phyloP scores from a whole-genome alignment of 2,113 vertebrate species.

The Oreochromis niloticus region DNA sequence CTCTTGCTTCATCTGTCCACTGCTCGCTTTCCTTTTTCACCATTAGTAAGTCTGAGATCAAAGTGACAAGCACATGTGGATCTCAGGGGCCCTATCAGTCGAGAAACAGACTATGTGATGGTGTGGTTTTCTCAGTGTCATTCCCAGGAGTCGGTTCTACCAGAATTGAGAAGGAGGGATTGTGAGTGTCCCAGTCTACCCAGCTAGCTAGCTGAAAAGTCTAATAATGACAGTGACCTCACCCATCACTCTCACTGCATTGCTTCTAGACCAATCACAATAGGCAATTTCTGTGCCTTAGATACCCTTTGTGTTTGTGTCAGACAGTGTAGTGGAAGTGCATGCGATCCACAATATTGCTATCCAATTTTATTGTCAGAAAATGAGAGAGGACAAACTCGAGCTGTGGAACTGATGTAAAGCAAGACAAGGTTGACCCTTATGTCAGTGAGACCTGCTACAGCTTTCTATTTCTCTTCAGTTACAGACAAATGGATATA shows the following conservation, averaged over 20 bases:
- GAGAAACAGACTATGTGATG: constrained; percentile 38
- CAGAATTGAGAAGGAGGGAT: constrained; percentile 38
- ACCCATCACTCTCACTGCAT: constrained; percentile 18
- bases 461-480: constrained; percentile 4
- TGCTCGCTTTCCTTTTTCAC: constrained; percentile 14
- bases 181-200: constrained; percentile 37
- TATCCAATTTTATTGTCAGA: constrained; percentile 5
- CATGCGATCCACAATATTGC: background rate
- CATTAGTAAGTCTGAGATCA: constrained; percentile 32
- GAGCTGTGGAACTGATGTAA: constrained; percentile 22
- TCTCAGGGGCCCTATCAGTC: constrained; percentile 43
- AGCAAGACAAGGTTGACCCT: constrained; percentile 23
- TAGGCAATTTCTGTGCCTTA: background rate
- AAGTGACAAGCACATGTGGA: background rate
- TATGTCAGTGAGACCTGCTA: background rate
- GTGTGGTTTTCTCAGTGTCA: constrained; percentile 20
- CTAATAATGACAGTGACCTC: constrained; percentile 52
- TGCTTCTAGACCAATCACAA: constrained; percentile 23
- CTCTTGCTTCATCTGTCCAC: constrained; percentile 20
- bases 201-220: background rate
- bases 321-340: background rate
- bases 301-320: background rate
- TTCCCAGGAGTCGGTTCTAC: constrained; percentile 32
- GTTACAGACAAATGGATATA: background rate
- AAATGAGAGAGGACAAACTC: constrained; percentile 20